These are phyloP conservation scores for Slavum lentiscoides DNA, from an alignment of 2,888 invertebrate species.

Conservation along the genomic window DNA sequence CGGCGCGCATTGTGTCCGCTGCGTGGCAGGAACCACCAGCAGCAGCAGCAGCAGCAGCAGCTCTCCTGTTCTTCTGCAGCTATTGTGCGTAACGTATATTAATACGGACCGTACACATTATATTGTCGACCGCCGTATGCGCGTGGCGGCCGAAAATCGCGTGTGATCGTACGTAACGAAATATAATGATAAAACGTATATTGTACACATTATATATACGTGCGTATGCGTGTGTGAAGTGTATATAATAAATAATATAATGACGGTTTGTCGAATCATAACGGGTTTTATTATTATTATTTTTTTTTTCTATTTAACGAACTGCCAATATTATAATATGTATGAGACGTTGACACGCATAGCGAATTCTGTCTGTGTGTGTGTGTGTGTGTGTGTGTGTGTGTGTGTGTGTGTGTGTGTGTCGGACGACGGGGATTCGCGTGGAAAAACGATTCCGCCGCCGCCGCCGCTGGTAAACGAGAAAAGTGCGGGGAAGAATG, in stretches of 20 bases:
- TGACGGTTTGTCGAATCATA: conserved; percentile 39
- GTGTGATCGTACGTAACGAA: conserved; percentile 51
- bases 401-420: not conserved
- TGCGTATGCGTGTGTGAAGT: too few species aligned
- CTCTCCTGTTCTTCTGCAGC: not conserved
- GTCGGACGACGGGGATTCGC: not conserved
- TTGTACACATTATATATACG: not conserved
- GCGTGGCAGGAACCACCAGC: not conserved
- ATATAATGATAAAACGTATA: not conserved
- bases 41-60: too few species aligned
- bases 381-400: not conserved
- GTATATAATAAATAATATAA: conserved; percentile 14
- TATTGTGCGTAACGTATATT: conserved; percentile 15
- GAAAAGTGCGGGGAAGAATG: not conserved
- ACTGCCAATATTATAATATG: not conserved
- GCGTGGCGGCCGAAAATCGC: not conserved
- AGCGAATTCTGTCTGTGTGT: conserved; percentile 24
- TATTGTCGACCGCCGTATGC: conserved; percentile 14
- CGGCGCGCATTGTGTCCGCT: conserved; percentile 41
- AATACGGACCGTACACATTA: too few species aligned
- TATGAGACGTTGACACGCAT: conserved; percentile 19
- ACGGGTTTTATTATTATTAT: conserved; percentile 34
- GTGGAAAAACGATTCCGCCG: not conserved
- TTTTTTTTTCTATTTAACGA: conserved; percentile 3
- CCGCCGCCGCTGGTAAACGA: not conserved